Evolutionary conservation across 2,888 invertebrate genomes (phyloP), one percentile per base, ranked within the genome.

Genomic region (Chironomus tentans): DNA sequence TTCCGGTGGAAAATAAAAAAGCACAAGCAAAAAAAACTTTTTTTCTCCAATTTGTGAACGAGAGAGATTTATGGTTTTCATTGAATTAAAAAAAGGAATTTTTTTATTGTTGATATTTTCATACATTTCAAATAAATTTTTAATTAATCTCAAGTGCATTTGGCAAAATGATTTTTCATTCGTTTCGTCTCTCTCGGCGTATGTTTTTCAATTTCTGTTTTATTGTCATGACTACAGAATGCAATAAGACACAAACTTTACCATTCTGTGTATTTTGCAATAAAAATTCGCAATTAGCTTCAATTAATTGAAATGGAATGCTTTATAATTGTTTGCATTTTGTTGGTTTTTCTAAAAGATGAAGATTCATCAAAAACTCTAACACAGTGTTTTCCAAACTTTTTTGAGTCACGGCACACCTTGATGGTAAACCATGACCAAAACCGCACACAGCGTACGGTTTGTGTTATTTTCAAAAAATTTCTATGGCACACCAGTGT

Each of bases 301-400:
- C 38, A n/a, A 68, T 68, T 68, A 68, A 68, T 68, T 68, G 68
- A 38, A 68, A 68, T 68, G 68, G 10, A 68, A 68, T 68, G 68
- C 68, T 28, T 68, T 38, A 28, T 38, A 21, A n/a, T 28, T 28
- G 38, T n/a, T n/a, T 38, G 38, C 2, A 10, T 10, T 7, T 38
- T 38, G 38, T 38, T 38, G 28, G 3, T 28, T 28, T 28, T 28
- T 28, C 3, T 28, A 5, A 4, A 5, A 28, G 3, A 24, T 24
- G 22, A n/a, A n/a, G n/a, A n/a, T n/a, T n/a, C n/a, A n/a, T n/a
- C n/a, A n/a, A n/a, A n/a, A n/a, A n/a, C n/a, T n/a, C n/a, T n/a
- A n/a, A n/a, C n/a, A n/a, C n/a, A n/a, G n/a, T n/a, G n/a, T n/a
- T n/a, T n/a, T n/a, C n/a, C n/a, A n/a, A n/a, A n/a, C n/a, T n/a